phyloP scores from a whole-genome alignment of 2,797 vertebrate genomes.

The Cyprinodon diabolis region DNA sequence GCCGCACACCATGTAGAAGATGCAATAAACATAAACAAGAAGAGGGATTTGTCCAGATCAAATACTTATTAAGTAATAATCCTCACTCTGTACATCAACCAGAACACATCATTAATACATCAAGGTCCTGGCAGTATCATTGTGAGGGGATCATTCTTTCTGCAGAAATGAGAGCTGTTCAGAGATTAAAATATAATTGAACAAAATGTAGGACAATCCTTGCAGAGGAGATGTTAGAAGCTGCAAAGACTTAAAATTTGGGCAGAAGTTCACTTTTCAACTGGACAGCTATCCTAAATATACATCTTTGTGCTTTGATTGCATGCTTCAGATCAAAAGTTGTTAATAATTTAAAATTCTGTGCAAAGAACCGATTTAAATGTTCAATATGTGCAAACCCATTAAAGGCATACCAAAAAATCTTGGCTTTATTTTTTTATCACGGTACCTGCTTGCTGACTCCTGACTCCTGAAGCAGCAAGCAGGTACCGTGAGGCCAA shows the following conservation, averaged over 20 bases:
- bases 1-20: background rate
- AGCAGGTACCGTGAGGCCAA: no score
- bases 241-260: background rate
- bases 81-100: background rate
- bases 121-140: background rate
- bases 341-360: no score
- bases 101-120: background rate
- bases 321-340: no score
- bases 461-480: no score
- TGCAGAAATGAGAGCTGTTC: background rate
- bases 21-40: background rate
- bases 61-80: background rate
- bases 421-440: no score
- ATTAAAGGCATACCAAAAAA: no score
- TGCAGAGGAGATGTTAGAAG: background rate
- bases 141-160: background rate
- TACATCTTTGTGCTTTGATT: no score
- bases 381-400: no score
- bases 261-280: background rate
- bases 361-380: no score
- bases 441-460: no score
- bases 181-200: background rate
- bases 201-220: background rate
- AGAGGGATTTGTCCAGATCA: no score
- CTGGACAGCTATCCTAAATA: background rate